Evolutionary conservation across 2,113 vertebrate genomes (phyloP).

Genomic region (Leucopsar rothschildi): DNA sequence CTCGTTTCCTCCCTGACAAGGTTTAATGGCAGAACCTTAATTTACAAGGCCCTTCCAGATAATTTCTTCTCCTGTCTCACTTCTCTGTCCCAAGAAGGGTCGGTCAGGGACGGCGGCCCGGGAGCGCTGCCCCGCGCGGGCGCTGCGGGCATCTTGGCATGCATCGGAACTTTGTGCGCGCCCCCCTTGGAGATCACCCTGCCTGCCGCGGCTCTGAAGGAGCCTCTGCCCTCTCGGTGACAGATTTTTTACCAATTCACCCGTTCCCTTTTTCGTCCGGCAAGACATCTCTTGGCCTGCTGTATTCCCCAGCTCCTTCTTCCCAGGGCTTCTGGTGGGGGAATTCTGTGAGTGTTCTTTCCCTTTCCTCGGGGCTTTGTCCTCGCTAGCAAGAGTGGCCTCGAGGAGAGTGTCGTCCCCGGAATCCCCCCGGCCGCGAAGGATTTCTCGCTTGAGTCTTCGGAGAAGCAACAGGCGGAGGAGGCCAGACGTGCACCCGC

Average conservation of each 20-base stretch:
- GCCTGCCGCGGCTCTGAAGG: not conserved
- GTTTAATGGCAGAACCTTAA: not conserved
- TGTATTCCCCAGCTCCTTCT: not conserved
- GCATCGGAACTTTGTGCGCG: not conserved
- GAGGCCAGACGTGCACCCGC: not conserved
- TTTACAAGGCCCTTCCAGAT: not conserved
- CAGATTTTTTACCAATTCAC: not conserved
- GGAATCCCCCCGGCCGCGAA: fast-evolving
- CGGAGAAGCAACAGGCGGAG: not conserved
- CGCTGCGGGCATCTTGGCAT: fast-evolving
- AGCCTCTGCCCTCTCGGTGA: not conserved
- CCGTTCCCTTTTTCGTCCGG: not conserved
- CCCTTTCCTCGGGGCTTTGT: not conserved
- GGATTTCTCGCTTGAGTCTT: not conserved
- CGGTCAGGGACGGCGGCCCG: fast-evolving
- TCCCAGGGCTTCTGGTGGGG: no score
- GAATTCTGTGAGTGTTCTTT: not conserved
- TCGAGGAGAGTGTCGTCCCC: not conserved
- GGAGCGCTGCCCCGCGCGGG: no score
- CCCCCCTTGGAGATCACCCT: no score
- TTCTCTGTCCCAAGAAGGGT: not conserved
- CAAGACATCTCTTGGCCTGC: not conserved
- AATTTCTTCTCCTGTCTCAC: not conserved
- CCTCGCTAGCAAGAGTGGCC: not conserved
- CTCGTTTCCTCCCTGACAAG: not conserved